Evolutionary conservation across 2,888 invertebrate species (phyloP).

Genomic region (Stenotaenia linearis): DNA sequence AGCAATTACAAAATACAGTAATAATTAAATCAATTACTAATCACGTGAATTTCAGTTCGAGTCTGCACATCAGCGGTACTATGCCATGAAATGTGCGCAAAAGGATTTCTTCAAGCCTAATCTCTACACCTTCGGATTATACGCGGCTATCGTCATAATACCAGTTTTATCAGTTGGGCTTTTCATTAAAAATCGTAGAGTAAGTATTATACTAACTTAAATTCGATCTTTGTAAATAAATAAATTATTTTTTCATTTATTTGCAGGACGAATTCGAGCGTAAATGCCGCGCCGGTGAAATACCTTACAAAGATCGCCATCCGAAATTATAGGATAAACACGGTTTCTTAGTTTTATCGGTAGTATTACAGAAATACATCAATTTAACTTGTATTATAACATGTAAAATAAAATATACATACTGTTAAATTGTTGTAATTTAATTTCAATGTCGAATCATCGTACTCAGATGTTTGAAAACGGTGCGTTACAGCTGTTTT

Average conservation of each 20-base stretch:
- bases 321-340: no score
- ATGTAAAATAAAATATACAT: no score
- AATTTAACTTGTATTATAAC: no score
- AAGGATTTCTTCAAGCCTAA: conserved; percentile 61
- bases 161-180: conserved; percentile 50
- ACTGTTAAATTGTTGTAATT: no score
- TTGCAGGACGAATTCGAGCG: conserved; percentile 53
- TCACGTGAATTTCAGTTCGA: conserved; percentile 84
- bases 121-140: conserved; percentile 52
- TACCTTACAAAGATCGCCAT: conserved; percentile 61
- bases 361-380: no score
- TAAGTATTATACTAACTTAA: neutral
- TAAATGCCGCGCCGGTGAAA: conserved; percentile 61
- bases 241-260: conserved; percentile 34
- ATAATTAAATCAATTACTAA: conserved; percentile 37
- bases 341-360: no score
- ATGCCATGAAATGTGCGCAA: conserved; percentile 62
- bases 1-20: conserved; percentile 47
- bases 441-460: no score
- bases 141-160: conserved; percentile 53
- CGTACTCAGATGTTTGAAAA: no score
- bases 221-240: neutral
- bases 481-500: no score
- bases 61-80: conserved; percentile 65
- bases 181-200: neutral